Conservation (phyloP, 1,140 invertebrate genomes). For the Hyposmocoma kahamanoa region DNA sequence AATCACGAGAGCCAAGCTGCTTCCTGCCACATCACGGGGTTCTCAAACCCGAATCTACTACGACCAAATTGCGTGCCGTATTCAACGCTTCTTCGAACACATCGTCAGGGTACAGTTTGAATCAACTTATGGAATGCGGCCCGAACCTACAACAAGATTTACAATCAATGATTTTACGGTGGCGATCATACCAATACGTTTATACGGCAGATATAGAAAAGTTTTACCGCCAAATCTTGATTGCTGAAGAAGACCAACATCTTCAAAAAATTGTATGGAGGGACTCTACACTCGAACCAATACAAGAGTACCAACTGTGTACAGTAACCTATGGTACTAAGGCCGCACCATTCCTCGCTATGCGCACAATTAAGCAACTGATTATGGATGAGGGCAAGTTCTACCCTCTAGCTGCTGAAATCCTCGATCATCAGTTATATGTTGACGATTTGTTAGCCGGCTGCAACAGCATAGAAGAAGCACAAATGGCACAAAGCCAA, state of each 20-base stretch:
- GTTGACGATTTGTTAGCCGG: conserved; percentile 13
- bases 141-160: conserved; percentile 1
- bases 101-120: not conserved
- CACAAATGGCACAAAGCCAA: conserved; percentile 21
- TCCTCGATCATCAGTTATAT: not conserved
- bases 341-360: not conserved
- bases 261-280: not conserved
- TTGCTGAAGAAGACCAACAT: not conserved
- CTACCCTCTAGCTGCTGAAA: not conserved
- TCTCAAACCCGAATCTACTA: not conserved
- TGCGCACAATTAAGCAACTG: not conserved
- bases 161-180: not conserved
- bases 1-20: not conserved
- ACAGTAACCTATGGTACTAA: not conserved
- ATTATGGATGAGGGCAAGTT: not conserved
- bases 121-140: not conserved
- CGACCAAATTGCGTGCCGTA: not conserved
- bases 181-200: not conserved
- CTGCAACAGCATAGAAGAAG: conserved; percentile 11
- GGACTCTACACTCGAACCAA: not conserved
- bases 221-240: not conserved
- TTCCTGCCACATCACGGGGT: not conserved
- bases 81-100: not conserved
- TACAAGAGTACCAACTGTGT: not conserved
- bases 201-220: not conserved